Conservation (phyloP, 1,140 invertebrate species). For the Zaprionus capensis region DNA sequence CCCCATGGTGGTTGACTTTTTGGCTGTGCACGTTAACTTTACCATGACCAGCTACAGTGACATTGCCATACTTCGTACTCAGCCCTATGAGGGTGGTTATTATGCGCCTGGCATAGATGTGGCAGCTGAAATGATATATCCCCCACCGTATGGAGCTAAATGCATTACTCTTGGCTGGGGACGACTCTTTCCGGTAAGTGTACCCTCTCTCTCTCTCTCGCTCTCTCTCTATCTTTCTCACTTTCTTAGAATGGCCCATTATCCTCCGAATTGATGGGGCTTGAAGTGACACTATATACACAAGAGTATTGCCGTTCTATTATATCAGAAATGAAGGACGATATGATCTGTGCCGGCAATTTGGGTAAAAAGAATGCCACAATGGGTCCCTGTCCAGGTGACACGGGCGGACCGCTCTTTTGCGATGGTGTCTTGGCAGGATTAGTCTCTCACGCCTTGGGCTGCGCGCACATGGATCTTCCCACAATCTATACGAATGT, state of each 20-base stretch:
- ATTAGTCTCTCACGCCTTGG: slow-evolving; percentile 29
- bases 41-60: slow-evolving; percentile 46
- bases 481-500: slow-evolving; percentile 28
- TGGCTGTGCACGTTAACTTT: slow-evolving; percentile 42
- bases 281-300: not conserved
- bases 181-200: slow-evolving; percentile 27
- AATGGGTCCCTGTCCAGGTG: slow-evolving; percentile 52
- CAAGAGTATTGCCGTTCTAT: slow-evolving; percentile 7
- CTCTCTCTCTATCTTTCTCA: not conserved
- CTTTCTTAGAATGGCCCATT: slow-evolving; percentile 42
- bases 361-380: not conserved
- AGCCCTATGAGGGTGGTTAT: not conserved
- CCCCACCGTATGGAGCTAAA: slow-evolving; percentile 27
- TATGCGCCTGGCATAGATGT: not conserved
- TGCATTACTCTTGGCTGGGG: slow-evolving; percentile 60
- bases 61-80: slow-evolving; percentile 41
- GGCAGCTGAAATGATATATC: slow-evolving; percentile 14
- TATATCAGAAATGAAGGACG: slow-evolving; percentile 3
- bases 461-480: not conserved
- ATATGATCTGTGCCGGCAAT: slow-evolving; percentile 63
- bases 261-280: slow-evolving; percentile 23
- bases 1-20: slow-evolving; percentile 7
- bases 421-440: slow-evolving; percentile 20
- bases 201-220: too few species aligned
- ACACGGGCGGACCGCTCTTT: slow-evolving; percentile 42